phyloP scores from a whole-genome alignment of 1,140 invertebrate genomes.

The Meloidogyne chitwoodi region DNA sequence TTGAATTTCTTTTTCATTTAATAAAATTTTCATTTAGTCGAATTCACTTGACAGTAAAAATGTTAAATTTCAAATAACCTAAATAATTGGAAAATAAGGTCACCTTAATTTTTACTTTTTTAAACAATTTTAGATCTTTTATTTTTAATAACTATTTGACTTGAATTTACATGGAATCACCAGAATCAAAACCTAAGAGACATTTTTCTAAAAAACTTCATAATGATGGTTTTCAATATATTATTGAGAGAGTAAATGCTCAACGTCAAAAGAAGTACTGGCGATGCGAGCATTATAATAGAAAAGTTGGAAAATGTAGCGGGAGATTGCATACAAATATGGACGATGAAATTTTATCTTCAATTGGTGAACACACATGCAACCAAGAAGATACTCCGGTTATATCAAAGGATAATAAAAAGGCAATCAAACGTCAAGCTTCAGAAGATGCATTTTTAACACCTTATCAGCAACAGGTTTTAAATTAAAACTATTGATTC shows the following conservation, averaged over 20 bases:
- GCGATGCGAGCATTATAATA: neutral
- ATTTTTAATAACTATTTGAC: no score
- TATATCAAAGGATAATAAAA: neutral
- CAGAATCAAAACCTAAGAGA: neutral
- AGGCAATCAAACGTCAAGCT: neutral
- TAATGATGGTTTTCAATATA: neutral
- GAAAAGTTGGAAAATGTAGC: neutral
- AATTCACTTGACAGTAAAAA: no score
- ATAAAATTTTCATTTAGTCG: neutral
- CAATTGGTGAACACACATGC: neutral
- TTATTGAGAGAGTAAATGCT: neutral
- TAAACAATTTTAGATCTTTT: no score
- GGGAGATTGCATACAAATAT: conserved; percentile 6
- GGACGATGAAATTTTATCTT: neutral
- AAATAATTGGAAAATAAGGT: no score
- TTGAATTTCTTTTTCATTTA: neutral
- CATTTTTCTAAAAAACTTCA: neutral
- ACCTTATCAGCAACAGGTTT: neutral
- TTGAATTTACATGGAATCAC: neutral
- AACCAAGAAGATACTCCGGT: neutral
- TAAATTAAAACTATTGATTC: neutral
- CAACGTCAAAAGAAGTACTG: neutral
- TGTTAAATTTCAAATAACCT: no score
- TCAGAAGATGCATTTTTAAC: neutral
- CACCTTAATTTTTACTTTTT: no score